These are phyloP conservation scores for Eupithecia inturbata DNA, from an alignment of 2,888 invertebrate species.

Conservation along the genomic window DNA sequence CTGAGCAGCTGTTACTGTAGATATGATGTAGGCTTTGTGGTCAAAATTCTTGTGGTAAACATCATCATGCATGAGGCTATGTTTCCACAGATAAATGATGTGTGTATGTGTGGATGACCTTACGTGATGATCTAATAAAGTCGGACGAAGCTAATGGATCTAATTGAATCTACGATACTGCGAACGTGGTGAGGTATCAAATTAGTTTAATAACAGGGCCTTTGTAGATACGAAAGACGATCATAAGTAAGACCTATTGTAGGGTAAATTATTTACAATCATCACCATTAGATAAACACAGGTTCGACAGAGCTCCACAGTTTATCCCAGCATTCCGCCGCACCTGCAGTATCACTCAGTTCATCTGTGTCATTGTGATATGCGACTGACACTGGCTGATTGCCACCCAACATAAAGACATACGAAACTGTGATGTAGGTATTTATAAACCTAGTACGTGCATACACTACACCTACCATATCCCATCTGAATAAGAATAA, in stretches of 20 bases:
- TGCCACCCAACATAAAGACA: too few species aligned
- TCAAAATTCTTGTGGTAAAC: neutral
- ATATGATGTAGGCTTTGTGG: neutral
- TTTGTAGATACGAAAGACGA: neutral
- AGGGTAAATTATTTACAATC: too few species aligned
- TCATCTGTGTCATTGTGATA: too few species aligned
- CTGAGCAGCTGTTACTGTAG: neutral
- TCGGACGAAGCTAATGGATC: constrained; percentile 62
- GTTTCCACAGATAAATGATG: constrained; percentile 10
- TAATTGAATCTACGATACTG: constrained; percentile 58
- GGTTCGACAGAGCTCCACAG: too few species aligned
- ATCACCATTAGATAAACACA: too few species aligned
- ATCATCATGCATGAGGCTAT: neutral
- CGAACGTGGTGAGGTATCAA: constrained; percentile 25
- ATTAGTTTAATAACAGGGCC: constrained; percentile 19
- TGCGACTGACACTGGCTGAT: too few species aligned
- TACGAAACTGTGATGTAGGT: too few species aligned
- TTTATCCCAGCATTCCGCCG: too few species aligned
- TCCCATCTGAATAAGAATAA: neutral
- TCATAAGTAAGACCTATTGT: neutral
- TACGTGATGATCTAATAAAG: constrained; percentile 66
- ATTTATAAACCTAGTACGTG: too few species aligned
- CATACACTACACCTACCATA: too few species aligned
- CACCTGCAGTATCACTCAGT: too few species aligned
- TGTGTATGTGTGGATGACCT: constrained; percentile 46